Percentiles rank a stretch among this genome's conserved stretches.
phyloP scores from a whole-genome alignment of 2,888 invertebrate species.

The Eupithecia tripunctaria region DNA sequence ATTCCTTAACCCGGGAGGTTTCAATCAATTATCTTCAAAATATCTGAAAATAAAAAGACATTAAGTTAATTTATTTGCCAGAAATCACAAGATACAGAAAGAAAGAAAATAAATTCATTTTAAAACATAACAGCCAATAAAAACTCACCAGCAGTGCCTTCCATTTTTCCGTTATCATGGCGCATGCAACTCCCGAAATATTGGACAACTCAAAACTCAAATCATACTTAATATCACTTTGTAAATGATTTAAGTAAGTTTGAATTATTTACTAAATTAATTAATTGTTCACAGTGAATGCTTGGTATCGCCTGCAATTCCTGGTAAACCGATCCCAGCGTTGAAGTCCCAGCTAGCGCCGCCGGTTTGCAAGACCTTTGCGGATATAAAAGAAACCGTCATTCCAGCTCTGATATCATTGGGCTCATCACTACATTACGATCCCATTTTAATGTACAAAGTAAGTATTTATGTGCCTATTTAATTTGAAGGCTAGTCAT shows the following conservation, averaged over 20 bases:
- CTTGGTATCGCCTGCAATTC: constrained; percentile 88
- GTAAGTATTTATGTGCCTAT: constrained; percentile 55
- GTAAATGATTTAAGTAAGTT: not conserved
- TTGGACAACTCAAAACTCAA: too few relatives aligned
- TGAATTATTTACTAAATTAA: not conserved
- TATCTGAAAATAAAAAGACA: too few relatives aligned
- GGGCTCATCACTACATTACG: constrained; percentile 94
- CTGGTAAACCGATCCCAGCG: constrained; percentile 82
- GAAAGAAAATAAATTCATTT: too few relatives aligned
- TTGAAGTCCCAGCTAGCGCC: constrained; percentile 86
- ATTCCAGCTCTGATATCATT: constrained; percentile 94
- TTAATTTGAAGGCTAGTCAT: not conserved
- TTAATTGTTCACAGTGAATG: constrained; percentile 84
- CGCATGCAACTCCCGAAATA: too few relatives aligned
- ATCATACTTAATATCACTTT: too few relatives aligned
- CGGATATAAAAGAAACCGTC: constrained; percentile 89
- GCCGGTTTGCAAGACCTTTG: constrained; percentile 87
- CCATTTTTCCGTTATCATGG: too few relatives aligned
- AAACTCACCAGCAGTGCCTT: too few relatives aligned
- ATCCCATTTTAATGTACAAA: constrained; percentile 96
- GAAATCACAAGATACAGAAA: too few relatives aligned
- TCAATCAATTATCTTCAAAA: too few relatives aligned
- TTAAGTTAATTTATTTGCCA: too few relatives aligned
- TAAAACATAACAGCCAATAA: too few relatives aligned
- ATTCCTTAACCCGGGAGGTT: not conserved